A percentile compares a stretch with the other conserved stretches of the same genome.
These are phyloP conservation scores for Erebia palarica DNA, from an alignment of 2,888 invertebrate genomes.

Conservation along the genomic window DNA sequence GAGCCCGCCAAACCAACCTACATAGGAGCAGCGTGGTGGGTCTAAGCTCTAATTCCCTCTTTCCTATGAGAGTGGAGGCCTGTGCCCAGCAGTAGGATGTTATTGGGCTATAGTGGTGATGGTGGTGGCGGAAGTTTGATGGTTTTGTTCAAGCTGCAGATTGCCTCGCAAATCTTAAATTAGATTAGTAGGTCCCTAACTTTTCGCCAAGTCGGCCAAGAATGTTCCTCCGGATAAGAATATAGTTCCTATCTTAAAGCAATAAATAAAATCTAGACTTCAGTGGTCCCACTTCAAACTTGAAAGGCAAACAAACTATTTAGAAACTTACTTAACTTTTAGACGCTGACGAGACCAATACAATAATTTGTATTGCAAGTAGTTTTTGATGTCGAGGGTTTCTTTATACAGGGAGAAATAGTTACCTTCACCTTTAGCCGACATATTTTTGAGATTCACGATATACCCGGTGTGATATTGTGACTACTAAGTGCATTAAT, in stretches of 20 bases:
- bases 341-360: constrained; percentile 7
- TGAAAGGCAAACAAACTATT: constrained; percentile 18
- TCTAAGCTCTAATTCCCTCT: too few species aligned
- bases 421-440: background rate
- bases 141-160: background rate
- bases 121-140: background rate
- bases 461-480: background rate
- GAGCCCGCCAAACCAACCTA: too few species aligned
- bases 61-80: too few species aligned
- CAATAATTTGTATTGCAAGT: background rate
- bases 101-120: too few species aligned
- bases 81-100: too few species aligned
- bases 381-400: background rate
- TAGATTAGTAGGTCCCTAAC: background rate
- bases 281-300: constrained; percentile 7
- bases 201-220: background rate
- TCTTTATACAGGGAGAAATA: background rate
- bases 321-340: constrained; percentile 3
- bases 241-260: constrained; percentile 5
- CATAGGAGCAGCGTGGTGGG: too few species aligned
- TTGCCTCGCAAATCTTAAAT: background rate
- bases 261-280: constrained; percentile 11
- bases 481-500: background rate
- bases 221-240: background rate
- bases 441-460: background rate